These are phyloP conservation scores for Sisor rabdophorus DNA, from an alignment of 2,113 vertebrate species.

Conservation along the genomic window DNA sequence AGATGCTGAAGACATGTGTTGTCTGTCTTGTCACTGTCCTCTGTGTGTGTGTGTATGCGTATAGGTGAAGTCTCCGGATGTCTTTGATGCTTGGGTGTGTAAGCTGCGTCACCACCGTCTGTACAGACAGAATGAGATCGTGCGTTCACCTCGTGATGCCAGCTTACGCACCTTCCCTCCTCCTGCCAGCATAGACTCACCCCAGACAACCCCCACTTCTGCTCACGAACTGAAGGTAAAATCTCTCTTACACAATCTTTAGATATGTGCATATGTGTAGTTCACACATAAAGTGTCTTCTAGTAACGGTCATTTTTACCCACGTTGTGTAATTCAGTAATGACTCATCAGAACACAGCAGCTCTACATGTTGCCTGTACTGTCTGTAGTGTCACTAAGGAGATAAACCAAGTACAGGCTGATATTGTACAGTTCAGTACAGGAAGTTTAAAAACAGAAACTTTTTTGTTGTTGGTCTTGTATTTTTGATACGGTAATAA, in stretches of 20 bases:
- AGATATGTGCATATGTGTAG: not conserved
- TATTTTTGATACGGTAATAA: not conserved
- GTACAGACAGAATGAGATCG: conserved; percentile 97
- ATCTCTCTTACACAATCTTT: not conserved
- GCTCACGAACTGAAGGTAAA: conserved; percentile 82
- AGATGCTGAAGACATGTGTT: conserved; percentile 29
- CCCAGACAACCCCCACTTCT: conserved; percentile 76
- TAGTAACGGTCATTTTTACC: not conserved
- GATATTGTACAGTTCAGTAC: not conserved
- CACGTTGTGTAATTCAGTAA: not conserved
- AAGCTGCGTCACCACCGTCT: conserved; percentile 91
- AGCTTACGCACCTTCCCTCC: conserved; percentile 90
- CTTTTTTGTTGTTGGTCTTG: too few species aligned
- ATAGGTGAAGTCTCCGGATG: conserved; percentile 95
- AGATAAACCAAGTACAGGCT: conserved; percentile 12
- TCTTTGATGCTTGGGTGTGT: conserved; percentile 94
- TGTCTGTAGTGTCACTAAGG: conserved; percentile 1
- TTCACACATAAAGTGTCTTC: conserved; percentile 7
- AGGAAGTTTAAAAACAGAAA: not conserved
- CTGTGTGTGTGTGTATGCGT: conserved; percentile 22
- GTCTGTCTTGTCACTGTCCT: conserved; percentile 24
- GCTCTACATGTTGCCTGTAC: not conserved
- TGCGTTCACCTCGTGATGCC: conserved; percentile 89
- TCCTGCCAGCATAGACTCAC: conserved; percentile 77
- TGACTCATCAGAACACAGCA: conserved; percentile 31